Evolutionary conservation across 2,888 invertebrate species (phyloP).

Genomic region (Ormyrus rosae): DNA sequence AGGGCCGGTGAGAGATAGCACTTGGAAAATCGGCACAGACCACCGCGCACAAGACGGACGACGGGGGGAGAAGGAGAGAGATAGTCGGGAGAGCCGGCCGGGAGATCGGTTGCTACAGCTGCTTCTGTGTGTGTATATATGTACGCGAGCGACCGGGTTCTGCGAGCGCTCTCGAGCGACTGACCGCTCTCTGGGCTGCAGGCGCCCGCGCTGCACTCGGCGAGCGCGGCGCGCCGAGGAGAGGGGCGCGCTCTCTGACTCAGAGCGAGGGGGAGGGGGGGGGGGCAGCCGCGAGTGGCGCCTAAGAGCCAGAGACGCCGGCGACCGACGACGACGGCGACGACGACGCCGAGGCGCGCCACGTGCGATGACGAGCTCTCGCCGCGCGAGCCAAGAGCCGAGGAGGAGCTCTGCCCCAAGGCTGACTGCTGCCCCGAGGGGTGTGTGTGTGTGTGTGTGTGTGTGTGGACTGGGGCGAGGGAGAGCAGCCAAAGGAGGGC

Average conservation of each 20-base stretch:
- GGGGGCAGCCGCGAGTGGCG: not conserved
- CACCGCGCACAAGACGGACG: too few relatives aligned
- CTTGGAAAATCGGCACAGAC: too few relatives aligned
- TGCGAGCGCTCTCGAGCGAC: constrained; percentile 52
- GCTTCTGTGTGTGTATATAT: not conserved
- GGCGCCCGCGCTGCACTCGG: constrained; percentile 4
- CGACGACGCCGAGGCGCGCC: constrained; percentile 56
- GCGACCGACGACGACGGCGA: constrained; percentile 35
- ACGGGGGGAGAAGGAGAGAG: too few relatives aligned
- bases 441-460: too few relatives aligned
- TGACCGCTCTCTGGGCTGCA: constrained; percentile 14
- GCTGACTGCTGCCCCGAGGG: too few relatives aligned
- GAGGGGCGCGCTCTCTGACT: not conserved
- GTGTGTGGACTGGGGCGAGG: too few relatives aligned
- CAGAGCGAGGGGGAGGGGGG: not conserved
- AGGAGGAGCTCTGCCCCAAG: too few relatives aligned
- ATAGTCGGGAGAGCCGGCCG: not conserved
- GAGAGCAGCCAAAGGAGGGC: too few relatives aligned
- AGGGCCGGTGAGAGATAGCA: too few relatives aligned
- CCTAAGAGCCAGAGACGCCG: constrained; percentile 38
- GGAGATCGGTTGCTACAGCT: too few relatives aligned
- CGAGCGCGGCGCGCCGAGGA: not conserved
- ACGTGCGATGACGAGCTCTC: constrained; percentile 23
- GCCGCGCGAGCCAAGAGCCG: not conserved
- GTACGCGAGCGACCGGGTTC: constrained; percentile 17